Base-by-base conservation (phyloP, 2,113 vertebrate species). In the Calonectris borealis region DNA sequence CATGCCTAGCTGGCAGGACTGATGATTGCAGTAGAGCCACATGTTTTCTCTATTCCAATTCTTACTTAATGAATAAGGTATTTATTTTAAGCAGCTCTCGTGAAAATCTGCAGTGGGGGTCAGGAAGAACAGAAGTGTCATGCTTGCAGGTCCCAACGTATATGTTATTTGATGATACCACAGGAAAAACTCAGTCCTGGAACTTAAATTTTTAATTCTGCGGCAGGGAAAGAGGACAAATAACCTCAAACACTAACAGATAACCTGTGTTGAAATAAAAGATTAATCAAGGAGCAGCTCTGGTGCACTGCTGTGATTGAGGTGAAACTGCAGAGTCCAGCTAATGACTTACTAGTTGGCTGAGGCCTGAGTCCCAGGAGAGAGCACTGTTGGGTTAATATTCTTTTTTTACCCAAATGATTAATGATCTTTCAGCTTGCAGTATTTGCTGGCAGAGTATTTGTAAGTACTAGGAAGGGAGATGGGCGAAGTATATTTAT, bases 321-420 rank as follows among this genome's bases (percentile, higher is more conserved):
- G 68, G 48, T 29, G 61, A 61, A 75, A 2, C 46, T 36, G 76
- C 61, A 42, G 61, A 77, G 66, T 46, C 48, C 72, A 77, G 36
- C 70, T 92, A 66, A 97, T 91, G 91, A 76, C 44, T 83, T 24
- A 7, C 40, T 9, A 16, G 61, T 48, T 75, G 88, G 76, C 92
- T 11, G 40, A 73, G 88, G 62, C 34, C 32, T 2, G 27, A 13
- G 54, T 52, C 80, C 55, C 44, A 27, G 82, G 60, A 87, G 73
- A 51, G 42, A 77, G 29, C 51, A 42, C 34, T 76, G 36, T 22
- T 81, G 82, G 70, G 36, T 94, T 76, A 66, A 77, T 79, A 19
- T 40, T 44, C 3, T 49, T 57, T 4, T 44, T 66, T 76, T 19
- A 19, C 13, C 13, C 26, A 4, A 57, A 36, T 60, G 66, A 69